Base-by-base conservation (phyloP, 2,113 vertebrate species). In the Halichoeres trimaculatus region DNA sequence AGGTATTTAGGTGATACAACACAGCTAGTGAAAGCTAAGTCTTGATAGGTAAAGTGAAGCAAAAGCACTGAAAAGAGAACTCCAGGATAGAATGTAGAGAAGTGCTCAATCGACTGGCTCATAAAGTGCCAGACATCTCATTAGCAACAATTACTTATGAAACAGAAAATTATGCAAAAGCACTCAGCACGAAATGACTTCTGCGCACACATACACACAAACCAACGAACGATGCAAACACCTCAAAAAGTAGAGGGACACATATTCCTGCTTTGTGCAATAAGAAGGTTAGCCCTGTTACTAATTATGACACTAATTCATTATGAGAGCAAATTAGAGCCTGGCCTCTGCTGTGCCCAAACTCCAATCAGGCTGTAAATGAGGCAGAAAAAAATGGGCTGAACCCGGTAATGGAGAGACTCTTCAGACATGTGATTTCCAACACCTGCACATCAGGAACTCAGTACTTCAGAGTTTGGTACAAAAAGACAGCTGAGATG, bases 251-350 rank as follows among this genome's bases (percentile, higher is more conserved):
- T 41, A 56, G n/a, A 57, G 19, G 20, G 23, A 38, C 56, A 43
- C 61, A 75, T 61, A 64, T 58, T 63, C 38, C 52, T 54, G 41
- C 69, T 80, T 70, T 77, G 54, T 78, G 74, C 76, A 79, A 79
- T 78, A 86, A 78, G 81, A 83, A 85, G 85, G 88, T 87, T 89
- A 85, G 77, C 76, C 83, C 81, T 76, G 78, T 86, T 83, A 83
- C 89, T 93, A 93, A 92, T 93, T 92, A 89, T 89, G 83, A 89
- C 77, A 80, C 88, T 88, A 75, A 90, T 93, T 93, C 80, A 92
- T 91, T 90, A 90, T 91, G 84, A 84, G 84, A 88, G 83, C 86
- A 83, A 90, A 90, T 92, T 87, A 88, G 56, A 86, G 70, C 40
- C 59, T 85, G 89, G 87, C 89, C 89, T 90, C 82, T 79, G 70